Evolutionary conservation across 2,888 invertebrate species (phyloP), one percentile per base, ranked within the genome.

Genomic region (Ferrisia virgata): DNA sequence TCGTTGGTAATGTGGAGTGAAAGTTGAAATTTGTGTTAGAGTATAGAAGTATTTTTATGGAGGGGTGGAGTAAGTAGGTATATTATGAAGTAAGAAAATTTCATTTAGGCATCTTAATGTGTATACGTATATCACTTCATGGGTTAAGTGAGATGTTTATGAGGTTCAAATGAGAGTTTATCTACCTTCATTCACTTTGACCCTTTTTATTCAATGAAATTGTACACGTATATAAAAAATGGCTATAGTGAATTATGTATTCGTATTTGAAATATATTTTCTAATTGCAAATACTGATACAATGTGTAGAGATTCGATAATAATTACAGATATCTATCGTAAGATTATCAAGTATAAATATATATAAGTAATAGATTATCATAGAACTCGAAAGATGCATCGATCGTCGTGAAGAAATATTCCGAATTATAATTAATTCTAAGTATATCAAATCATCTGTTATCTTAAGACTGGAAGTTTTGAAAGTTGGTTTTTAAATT

Each of bases 131-230:
- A 76, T 76, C 72, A 36, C 22, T 76, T 76, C 72, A 76, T 36
- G 72, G 72, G 72, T 76, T 76, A 76, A 76, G 36, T 76, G 36
- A 76, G 36, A 18, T 76, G 36, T 76, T 76, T 36, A 36, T n/a
- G 31, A 76, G 72, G 72, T 76, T 76, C 72, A 76, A 36, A 36
- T 76, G 36, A 76, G 72, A 76, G 72, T 76, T 76, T 76, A 76
- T 76, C 72, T 76, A 15, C 28, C 13, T 18, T 25, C 28, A 64
- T 64, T 64, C 64, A 64, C 28, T 5, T 25, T 64, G 64, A 64
- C 64, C 64, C 64, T 64, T 64, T 43, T 28, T 64, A 53, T 64
- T 64, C 28, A 28, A 64, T 64, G 64, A 28, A 28, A 64, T 28
- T 28, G 28, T 28, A 53, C 11, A 40, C 43, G n/a, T n/a, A 36